These are phyloP conservation scores for Polietes domitor DNA, from an alignment of 2,888 invertebrate genomes.

Conservation along the genomic window DNA sequence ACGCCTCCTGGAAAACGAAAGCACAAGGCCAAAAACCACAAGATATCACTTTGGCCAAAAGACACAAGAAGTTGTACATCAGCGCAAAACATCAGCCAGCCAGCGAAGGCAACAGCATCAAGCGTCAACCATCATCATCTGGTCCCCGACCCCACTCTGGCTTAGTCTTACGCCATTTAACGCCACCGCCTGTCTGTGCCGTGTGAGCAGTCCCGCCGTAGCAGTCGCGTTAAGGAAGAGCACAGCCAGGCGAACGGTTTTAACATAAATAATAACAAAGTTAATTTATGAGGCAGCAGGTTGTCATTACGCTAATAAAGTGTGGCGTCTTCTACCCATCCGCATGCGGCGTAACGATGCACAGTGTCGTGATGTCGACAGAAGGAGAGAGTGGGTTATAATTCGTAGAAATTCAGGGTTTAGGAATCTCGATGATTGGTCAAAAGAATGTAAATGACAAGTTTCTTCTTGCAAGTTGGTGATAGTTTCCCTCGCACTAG, in stretches of 20 bases:
- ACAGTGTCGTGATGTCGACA: no score
- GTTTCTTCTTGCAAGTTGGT: no score
- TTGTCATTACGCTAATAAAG: conserved; percentile 67
- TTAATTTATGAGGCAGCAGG: conserved; percentile 67
- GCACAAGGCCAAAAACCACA: background rate
- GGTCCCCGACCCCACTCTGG: background rate
- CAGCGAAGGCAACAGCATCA: conserved; percentile 18
- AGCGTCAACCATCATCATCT: background rate
- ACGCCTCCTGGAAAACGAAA: conserved; percentile 15
- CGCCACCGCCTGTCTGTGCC: background rate
- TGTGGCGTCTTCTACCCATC: conserved; percentile 39
- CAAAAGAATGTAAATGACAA: no score
- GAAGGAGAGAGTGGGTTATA: no score
- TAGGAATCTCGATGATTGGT: no score
- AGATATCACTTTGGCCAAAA: background rate
- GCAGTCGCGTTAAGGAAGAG: background rate
- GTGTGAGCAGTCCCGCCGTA: background rate
- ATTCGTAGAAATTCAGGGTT: no score
- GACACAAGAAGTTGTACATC: conserved; percentile 9
- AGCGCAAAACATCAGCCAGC: background rate
- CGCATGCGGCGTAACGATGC: background rate
- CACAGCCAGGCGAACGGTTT: conserved; percentile 2
- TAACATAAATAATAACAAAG: conserved; percentile 61
- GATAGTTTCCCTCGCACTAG: no score
- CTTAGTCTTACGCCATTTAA: background rate